Evolutionary conservation across 2,888 invertebrate genomes (phyloP), one percentile per base, ranked within the genome.

Genomic region (Scaptomyza flava): DNA sequence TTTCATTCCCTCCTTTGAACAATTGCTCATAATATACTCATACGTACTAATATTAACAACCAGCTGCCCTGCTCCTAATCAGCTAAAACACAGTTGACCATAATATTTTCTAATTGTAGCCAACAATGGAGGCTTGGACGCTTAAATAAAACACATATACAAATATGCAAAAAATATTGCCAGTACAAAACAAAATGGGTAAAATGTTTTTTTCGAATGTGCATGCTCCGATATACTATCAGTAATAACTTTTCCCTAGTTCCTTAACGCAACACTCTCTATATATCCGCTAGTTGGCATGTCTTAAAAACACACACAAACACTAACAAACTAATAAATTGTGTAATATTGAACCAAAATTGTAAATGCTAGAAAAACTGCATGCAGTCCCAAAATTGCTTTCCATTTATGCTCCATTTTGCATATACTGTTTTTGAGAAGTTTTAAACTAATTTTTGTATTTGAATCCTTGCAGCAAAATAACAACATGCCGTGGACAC

Each of bases 91-190:
- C 54, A 70, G 79, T 84, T 83, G 82, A 87, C 70, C 77, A 81
- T 81, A 79, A 81, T 65, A 67, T 86, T 84, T 81, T 83, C 68
- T 81, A 79, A 78, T 85, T 92, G 91, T 92, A 92, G 92, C 92
- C 91, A 87, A 89, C 92, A 89, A 91, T 92, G 92, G 92, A 92
- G 90, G 92, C 92, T 92, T 92, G 92, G 92, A 92, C 91, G 91
- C 92, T 92, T 91, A 92, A 92, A 92, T 92, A 92, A 87, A 84
- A 83, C 71, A 81, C 80, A 82, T 58, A 85, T 61, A 85, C 72
- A 86, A 71, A 72, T 70, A 82, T 79, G 83, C 83, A 82, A 77
- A 82, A 77, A 70, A 75, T 66, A 67, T 17, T 41, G 41, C 41
- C 67, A 62, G 63, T 62, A 46, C 75, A 83, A 79, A 81, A 75